Evolutionary conservation across 2,113 vertebrate species (phyloP), one percentile per base, ranked within the genome.

Genomic region (Coptodon rendalli): DNA sequence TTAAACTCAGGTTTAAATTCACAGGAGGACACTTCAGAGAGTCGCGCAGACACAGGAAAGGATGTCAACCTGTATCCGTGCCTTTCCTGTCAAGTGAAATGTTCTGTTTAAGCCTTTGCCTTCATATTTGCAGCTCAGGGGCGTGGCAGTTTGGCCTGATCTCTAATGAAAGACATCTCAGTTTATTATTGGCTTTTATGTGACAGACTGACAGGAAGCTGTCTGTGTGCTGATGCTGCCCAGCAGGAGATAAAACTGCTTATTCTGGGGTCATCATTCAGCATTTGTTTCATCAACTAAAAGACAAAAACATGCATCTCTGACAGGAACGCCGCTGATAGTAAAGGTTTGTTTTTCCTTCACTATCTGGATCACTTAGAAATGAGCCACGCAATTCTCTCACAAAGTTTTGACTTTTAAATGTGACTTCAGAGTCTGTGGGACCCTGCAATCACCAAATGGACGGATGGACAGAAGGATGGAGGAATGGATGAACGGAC

Each of bases 251-350:
- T 11, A 50, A 29, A 29, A 17, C 8, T 10, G 36, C 36, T 71
- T 10, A 29, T 78, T 78, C 45, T 50, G 24, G 4, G 71, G 71
- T 78, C 71, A 78, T 50, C 24, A 31, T 31, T 78, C 71, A 78
- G 43, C 24, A 11, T 78, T 78, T 78, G 71, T 50, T 78, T 78
- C 68, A 73, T 73, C 68, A 27, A 6, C 68, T 29, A 73, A 73
- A 73, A 73, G 22, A 48, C 40, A 73, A 9, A 11, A 73, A 2
- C 22, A 10, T 76, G 68, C 40, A 76, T 76, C 22, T 76, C 22
- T 76, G 68, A 76, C 40, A 76, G 68, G 14, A 76, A 27, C 2
- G 5, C 0, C 1, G 8, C 2, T 1, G 22, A 48, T 73, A 45
- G 14, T 27, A 73, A 73, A 73, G 14, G 22, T 48, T 73, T 73